phyloP scores from a whole-genome alignment of 2,888 invertebrate genomes.

The Eupithecia abbreviata region DNA sequence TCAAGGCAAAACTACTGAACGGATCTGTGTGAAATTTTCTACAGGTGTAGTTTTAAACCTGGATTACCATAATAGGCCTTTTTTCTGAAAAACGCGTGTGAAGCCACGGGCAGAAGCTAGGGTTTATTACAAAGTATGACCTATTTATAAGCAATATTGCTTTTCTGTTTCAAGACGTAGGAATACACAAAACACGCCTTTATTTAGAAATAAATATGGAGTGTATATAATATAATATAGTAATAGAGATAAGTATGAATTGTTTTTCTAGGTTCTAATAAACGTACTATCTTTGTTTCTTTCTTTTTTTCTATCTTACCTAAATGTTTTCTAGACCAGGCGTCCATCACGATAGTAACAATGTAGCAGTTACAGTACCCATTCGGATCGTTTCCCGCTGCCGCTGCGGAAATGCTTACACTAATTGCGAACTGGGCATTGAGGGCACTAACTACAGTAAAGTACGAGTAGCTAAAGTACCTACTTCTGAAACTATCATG shows the following conservation, averaged over 20 bases:
- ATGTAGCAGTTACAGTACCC: not conserved
- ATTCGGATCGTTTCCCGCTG: not conserved
- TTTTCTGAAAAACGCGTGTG: not conserved
- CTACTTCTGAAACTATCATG: too few relatives aligned
- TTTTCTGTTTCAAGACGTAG: not conserved
- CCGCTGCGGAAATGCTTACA: conserved; percentile 1
- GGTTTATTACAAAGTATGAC: not conserved
- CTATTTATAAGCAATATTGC: not conserved
- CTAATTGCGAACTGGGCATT: not conserved
- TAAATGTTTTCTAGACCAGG: not conserved
- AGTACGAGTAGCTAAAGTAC: not conserved
- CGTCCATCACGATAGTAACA: not conserved
- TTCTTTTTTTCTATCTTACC: not conserved
- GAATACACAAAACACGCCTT: not conserved
- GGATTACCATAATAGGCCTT: not conserved
- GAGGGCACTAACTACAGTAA: not conserved
- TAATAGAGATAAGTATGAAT: too few relatives aligned
- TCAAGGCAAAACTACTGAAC: not conserved
- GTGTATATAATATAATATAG: too few relatives aligned
- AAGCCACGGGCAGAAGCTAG: not conserved
- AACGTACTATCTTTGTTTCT: too few relatives aligned
- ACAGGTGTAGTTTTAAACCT: not conserved
- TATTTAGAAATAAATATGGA: not conserved
- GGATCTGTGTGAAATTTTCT: not conserved
- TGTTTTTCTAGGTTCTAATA: too few relatives aligned